phyloP scores from a whole-genome alignment of 2,797 vertebrate genomes.

The Pipistrellus nathusii region DNA sequence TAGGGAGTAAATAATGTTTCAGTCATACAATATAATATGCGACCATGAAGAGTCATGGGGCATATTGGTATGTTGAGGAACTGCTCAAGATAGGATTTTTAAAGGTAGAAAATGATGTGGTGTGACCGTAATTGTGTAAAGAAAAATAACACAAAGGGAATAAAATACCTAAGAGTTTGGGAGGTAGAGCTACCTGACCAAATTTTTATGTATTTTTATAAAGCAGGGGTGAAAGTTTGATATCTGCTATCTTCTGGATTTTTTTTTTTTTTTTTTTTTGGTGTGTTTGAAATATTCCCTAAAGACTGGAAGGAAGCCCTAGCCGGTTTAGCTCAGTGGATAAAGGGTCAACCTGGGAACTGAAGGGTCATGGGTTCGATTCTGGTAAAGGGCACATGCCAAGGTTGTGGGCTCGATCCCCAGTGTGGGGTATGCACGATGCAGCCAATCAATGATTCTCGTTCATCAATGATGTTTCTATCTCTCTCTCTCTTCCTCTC shows the following conservation, averaged over 20 bases:
- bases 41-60: background rate
- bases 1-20: background rate
- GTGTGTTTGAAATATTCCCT: conserved; percentile 30
- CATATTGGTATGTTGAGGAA: background rate
- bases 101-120: background rate
- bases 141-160: background rate
- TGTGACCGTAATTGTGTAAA: background rate
- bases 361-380: too few relatives aligned
- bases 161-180: background rate
- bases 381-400: too few relatives aligned
- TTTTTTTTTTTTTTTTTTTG: background rate
- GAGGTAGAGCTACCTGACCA: background rate
- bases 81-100: background rate
- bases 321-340: too few relatives aligned
- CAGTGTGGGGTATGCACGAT: too few relatives aligned
- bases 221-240: too few relatives aligned
- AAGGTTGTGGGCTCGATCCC: too few relatives aligned
- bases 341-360: too few relatives aligned
- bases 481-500: too few relatives aligned
- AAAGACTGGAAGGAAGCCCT: background rate
- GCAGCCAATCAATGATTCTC: too few relatives aligned
- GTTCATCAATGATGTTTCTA: too few relatives aligned
- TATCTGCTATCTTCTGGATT: background rate
- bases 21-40: background rate
- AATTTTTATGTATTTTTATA: background rate